phyloP scores from a whole-genome alignment of 2,797 vertebrate genomes.

The Pantherophis vulpinus region DNA sequence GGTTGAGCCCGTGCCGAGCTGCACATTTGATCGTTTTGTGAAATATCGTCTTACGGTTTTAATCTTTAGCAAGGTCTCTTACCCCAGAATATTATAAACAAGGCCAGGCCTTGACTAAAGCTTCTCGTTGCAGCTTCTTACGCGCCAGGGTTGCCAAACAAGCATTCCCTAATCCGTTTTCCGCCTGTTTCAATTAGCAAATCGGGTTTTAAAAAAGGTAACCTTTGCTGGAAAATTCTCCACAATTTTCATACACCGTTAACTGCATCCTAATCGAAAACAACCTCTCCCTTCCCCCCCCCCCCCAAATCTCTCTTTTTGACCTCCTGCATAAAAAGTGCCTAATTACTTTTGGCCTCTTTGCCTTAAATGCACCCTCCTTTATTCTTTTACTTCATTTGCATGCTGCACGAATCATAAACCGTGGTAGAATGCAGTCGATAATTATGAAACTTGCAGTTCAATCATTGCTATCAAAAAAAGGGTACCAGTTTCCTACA shows the following conservation, averaged over 20 bases:
- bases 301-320: background rate
- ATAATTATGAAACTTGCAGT: background rate
- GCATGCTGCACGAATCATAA: background rate
- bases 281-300: background rate
- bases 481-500: background rate
- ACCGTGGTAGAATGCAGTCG: background rate
- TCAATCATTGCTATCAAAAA: background rate
- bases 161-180: background rate
- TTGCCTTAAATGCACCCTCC: background rate
- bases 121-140: background rate
- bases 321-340: background rate
- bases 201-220: background rate
- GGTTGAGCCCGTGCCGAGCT: conserved; percentile 44
- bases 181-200: background rate
- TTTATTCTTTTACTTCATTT: background rate
- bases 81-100: background rate
- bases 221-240: background rate
- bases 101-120: background rate
- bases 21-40: conserved; percentile 29
- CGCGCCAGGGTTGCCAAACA: background rate
- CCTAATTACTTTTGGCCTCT: background rate
- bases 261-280: background rate
- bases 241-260: background rate
- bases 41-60: conserved; percentile 54
- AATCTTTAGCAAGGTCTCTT: background rate